Evolutionary conservation across 1,140 invertebrate species (phyloP), one percentile per base, ranked within the genome.

Genomic region (Hormaphis cornu): DNA sequence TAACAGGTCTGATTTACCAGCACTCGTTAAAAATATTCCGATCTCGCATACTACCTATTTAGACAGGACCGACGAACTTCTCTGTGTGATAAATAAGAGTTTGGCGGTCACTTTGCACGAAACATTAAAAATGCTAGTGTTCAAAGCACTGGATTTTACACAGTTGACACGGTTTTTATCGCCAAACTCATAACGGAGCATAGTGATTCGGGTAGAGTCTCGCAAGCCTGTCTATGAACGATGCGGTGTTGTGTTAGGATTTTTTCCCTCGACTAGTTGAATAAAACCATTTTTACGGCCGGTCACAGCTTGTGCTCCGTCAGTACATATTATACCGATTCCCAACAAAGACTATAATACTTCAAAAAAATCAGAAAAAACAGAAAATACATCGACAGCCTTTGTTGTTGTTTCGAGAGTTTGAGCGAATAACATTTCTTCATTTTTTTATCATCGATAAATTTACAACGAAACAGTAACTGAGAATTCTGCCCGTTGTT

Each of bases 301-400:
- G 26, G 75, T 74, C 77, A 79, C 79, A 53, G 76, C 73, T 73
- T 72, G 75, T 71, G 77, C 76, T 70, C 75, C 75, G 75, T 79
- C 77, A 73, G 76, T 79, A 71, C 76, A 79, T 74, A 78, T n/a
- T n/a, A n/a, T 74, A 37, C 74, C 76, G 73, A 77, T 72, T 70
- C 69, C 69, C 48, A 66, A 59, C 22, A 14, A 63, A 72, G 42
- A 35, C 44, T 54, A 28, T 33, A 20, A 54, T 26, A 33, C 2
- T 33, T 26, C 0, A 35, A 54, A 54, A n/a, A 54, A 30, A 53
- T 30, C 50, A 54, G n/a, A 20, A 28, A 33, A 10, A 33, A 8
- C 50, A 53, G 16, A 53, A 52, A 54, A 54, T 72, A 70, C 53
- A 66, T 72, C 69, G 24, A 70, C 66, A 1, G 26, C 71, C 69